Percentiles rank a stretch among this genome's conserved stretches.
Conservation (phyloP, 2,797 vertebrate species). For the Aselliscus stoliczkanus region DNA sequence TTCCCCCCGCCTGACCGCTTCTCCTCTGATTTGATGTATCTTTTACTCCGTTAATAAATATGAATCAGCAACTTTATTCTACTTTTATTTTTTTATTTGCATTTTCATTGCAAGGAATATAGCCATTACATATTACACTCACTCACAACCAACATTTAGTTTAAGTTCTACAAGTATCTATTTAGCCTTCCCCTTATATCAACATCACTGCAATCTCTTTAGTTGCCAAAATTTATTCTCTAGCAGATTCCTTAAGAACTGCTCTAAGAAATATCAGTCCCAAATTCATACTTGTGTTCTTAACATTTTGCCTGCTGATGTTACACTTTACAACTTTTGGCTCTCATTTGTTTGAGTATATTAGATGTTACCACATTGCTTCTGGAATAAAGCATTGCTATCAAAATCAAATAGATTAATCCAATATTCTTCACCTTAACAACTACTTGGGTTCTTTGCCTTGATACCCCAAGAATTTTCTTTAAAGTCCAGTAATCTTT, state of each 20-base stretch:
- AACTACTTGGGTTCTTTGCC: neutral
- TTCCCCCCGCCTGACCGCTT: neutral
- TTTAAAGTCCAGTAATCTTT: neutral
- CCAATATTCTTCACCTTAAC: neutral
- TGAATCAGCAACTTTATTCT: neutral
- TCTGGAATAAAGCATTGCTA: neutral
- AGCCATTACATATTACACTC: neutral
- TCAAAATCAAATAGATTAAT: neutral
- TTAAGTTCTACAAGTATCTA: neutral
- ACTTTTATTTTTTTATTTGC: neutral
- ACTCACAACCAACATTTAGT: neutral
- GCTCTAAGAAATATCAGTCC: neutral
- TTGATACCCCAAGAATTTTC: neutral
- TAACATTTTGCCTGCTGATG: neutral
- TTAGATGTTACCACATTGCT: neutral
- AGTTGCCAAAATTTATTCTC: neutral
- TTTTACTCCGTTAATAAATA: neutral
- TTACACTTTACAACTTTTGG: neutral
- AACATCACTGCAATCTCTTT: neutral
- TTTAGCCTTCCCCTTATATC: neutral
- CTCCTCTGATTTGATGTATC: neutral
- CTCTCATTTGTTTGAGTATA: neutral
- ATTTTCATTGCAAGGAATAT: neutral
- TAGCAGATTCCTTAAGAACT: neutral
- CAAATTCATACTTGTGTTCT: neutral